Conservation (phyloP, 2,888 invertebrate genomes). For the Terebella lapidaria region DNA sequence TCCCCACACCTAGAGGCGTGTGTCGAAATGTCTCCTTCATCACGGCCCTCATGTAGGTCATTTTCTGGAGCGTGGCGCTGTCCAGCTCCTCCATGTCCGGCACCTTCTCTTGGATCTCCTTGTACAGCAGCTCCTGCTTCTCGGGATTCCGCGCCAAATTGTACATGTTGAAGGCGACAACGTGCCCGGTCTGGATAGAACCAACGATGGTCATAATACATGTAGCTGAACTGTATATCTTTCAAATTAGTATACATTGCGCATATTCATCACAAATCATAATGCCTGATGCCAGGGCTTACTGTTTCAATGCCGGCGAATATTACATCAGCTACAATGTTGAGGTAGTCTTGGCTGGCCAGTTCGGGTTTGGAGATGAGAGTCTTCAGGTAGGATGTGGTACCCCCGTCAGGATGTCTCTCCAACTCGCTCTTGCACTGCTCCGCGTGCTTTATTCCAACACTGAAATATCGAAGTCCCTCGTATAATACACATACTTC, state of each 20-base stretch:
- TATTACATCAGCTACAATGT: not conserved
- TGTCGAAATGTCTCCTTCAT: slow-evolving; percentile 32
- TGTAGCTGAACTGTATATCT: too few relatives aligned
- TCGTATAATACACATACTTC: too few relatives aligned
- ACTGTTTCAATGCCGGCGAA: not conserved
- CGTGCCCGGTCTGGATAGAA: slow-evolving; percentile 29
- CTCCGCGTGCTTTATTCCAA: not conserved
- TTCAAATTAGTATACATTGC: too few relatives aligned
- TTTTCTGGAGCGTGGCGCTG: slow-evolving; percentile 16
- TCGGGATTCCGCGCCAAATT: slow-evolving; percentile 28
- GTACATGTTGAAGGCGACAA: slow-evolving; percentile 31
- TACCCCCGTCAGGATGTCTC: too few relatives aligned
- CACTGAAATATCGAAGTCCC: too few relatives aligned
- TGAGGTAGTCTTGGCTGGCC: not conserved
- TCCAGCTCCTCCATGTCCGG: slow-evolving; percentile 14
- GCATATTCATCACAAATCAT: too few relatives aligned
- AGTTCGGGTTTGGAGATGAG: not conserved
- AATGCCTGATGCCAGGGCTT: too few relatives aligned
- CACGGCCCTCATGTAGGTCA: slow-evolving; percentile 33
- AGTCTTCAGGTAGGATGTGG: not conserved
- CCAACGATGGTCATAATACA: not conserved
- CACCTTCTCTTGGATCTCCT: slow-evolving; percentile 25
- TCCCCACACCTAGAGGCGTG: not conserved
- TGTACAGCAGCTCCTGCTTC: slow-evolving; percentile 27
- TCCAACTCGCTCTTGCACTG: not conserved